Evolutionary conservation across 2,797 vertebrate species (phyloP).

Genomic region (Xerus rutilus): DNA sequence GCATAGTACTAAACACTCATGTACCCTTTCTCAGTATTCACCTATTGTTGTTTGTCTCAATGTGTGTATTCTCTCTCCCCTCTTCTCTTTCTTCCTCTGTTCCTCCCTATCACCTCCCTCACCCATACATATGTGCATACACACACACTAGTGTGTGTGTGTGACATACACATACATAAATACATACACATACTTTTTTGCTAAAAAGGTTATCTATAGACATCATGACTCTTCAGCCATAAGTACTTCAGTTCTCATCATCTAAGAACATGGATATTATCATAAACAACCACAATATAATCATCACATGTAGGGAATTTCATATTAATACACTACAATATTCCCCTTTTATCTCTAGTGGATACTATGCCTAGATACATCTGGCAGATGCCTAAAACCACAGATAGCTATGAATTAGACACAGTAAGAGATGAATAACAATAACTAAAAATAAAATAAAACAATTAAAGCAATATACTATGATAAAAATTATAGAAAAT

Average conservation of each 20-base stretch:
- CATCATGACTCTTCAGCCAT: slow-evolving; percentile 10
- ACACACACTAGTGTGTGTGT: background rate
- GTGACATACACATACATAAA: background rate
- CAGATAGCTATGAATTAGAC: background rate
- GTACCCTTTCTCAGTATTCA: background rate
- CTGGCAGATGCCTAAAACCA: background rate
- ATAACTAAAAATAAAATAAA: background rate
- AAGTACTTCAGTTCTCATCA: slow-evolving; percentile 23
- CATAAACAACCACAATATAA: background rate
- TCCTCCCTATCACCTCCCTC: background rate
- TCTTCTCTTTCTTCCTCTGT: background rate
- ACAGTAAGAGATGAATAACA: background rate
- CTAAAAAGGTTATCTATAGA: slow-evolving; percentile 20
- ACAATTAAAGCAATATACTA: background rate
- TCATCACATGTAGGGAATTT: slow-evolving; percentile 22
- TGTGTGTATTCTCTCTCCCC: background rate
- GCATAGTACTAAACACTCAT: background rate
- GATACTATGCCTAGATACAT: background rate
- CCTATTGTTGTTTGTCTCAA: background rate
- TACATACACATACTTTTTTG: background rate
- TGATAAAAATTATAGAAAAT: background rate
- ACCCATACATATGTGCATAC: background rate
- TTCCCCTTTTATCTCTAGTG: background rate
- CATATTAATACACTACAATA: background rate
- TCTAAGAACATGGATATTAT: slow-evolving; percentile 37